These are phyloP conservation scores for Procambarus clarkii DNA, from an alignment of 1,140 invertebrate genomes.

Conservation along the genomic window DNA sequence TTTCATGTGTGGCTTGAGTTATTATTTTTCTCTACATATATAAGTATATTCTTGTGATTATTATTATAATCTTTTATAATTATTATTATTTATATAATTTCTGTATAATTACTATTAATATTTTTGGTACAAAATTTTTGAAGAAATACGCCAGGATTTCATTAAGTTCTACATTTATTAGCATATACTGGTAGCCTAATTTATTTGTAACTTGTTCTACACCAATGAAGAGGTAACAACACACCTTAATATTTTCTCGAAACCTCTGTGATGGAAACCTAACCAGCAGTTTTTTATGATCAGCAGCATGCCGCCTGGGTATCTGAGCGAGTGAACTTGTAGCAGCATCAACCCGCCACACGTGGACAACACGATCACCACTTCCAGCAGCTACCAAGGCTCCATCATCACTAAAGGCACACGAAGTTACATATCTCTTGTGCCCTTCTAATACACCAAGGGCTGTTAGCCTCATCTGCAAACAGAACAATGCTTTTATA, in stretches of 20 bases:
- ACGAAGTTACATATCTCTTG: constrained; percentile 84
- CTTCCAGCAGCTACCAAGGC: constrained; percentile 81
- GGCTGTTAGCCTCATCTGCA: constrained; percentile 49
- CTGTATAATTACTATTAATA: too few relatives aligned
- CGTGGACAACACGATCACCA: constrained; percentile 76
- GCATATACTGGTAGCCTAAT: not conserved
- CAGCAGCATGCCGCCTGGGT: not conserved
- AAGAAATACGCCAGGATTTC: too few relatives aligned
- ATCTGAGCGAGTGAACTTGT: constrained; percentile 1
- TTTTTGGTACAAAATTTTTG: too few relatives aligned
- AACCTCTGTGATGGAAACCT: constrained; percentile 63
- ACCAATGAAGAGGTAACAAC: not conserved
- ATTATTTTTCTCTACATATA: too few relatives aligned
- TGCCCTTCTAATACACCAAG: constrained; percentile 80
- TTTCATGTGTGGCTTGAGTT: too few relatives aligned
- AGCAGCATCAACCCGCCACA: constrained; percentile 75
- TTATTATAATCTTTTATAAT: too few relatives aligned
- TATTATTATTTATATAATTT: too few relatives aligned
- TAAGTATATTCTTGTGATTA: too few relatives aligned
- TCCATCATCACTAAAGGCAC: constrained; percentile 83
- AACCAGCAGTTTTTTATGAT: constrained; percentile 24
- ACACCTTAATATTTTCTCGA: constrained; percentile 55
- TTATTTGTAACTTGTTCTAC: not conserved
- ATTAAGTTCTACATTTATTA: too few relatives aligned
- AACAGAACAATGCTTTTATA: not conserved